A percentile compares a stretch with the other conserved stretches of the same genome.
phyloP scores from a whole-genome alignment of 2,113 vertebrate genomes.

The Chaetorhynchus papuensis region DNA sequence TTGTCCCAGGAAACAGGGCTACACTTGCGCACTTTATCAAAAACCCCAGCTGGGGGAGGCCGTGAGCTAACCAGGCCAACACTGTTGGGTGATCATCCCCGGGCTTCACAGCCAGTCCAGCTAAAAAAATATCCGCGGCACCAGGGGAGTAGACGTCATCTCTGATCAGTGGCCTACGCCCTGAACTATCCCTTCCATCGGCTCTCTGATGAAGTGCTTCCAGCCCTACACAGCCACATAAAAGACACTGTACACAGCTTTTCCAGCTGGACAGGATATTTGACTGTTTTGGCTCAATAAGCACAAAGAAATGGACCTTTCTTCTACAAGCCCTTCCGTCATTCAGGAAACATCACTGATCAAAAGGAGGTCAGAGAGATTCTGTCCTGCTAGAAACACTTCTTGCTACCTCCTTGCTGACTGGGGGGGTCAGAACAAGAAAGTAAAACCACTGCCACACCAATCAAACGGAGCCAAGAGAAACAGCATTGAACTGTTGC shows the following conservation, averaged over 20 bases:
- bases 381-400: neutral
- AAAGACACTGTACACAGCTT: neutral
- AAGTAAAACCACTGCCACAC: neutral
- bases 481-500: neutral
- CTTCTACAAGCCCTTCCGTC: neutral
- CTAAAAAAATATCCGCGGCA: neutral
- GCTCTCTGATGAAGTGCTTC: neutral
- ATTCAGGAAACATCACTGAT: neutral
- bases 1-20: neutral
- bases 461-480: neutral
- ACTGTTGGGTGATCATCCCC: neutral
- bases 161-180: accelerated
- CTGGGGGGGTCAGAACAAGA: neutral
- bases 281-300: neutral
- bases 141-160: neutral
- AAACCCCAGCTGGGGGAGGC: neutral
- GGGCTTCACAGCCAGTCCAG: neutral
- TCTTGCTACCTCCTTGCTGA: neutral
- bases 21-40: neutral
- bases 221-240: neutral
- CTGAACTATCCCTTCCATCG: neutral
- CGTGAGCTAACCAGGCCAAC: neutral
- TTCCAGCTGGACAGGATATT: neutral
- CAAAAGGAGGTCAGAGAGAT: neutral
- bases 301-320: neutral